phyloP scores from a whole-genome alignment of 2,797 vertebrate genomes.

The Myotis planiceps region DNA sequence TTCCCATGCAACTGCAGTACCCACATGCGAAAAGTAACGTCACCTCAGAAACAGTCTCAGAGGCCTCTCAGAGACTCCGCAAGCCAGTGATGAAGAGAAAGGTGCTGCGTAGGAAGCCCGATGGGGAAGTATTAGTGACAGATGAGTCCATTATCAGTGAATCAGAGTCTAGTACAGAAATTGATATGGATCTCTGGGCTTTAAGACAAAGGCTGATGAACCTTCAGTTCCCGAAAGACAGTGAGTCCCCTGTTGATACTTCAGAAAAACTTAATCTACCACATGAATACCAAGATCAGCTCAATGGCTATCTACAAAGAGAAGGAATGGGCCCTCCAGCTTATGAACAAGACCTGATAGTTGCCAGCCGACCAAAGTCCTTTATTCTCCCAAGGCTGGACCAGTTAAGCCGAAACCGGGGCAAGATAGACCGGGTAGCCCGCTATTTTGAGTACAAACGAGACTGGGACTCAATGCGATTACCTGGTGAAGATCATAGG shows the following conservation, averaged over 20 bases:
- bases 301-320: not conserved
- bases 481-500: conserved; percentile 81
- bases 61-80: conserved; percentile 38
- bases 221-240: conserved; percentile 43
- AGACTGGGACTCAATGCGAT: conserved; percentile 83
- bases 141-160: conserved; percentile 78
- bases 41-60: conserved; percentile 53
- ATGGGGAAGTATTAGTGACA: conserved; percentile 79
- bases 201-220: conserved; percentile 22
- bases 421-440: conserved; percentile 84
- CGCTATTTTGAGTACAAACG: conserved; percentile 83
- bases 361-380: conserved; percentile 64
- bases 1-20: not conserved
- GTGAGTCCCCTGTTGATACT: conserved; percentile 49
- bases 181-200: conserved; percentile 34
- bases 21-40: not conserved
- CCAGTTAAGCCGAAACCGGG: conserved; percentile 67
- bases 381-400: conserved; percentile 84
- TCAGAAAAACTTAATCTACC: conserved; percentile 48
- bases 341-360: conserved; percentile 60
- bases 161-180: conserved; percentile 8
- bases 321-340: conserved; percentile 28
- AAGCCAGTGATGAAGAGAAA: conserved; percentile 86
- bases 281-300: conserved; percentile 31
- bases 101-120: conserved; percentile 85